A percentile compares a stretch with the other conserved stretches of the same genome.
phyloP scores from a whole-genome alignment of 2,113 vertebrate genomes.

The Malurus melanocephalus region DNA sequence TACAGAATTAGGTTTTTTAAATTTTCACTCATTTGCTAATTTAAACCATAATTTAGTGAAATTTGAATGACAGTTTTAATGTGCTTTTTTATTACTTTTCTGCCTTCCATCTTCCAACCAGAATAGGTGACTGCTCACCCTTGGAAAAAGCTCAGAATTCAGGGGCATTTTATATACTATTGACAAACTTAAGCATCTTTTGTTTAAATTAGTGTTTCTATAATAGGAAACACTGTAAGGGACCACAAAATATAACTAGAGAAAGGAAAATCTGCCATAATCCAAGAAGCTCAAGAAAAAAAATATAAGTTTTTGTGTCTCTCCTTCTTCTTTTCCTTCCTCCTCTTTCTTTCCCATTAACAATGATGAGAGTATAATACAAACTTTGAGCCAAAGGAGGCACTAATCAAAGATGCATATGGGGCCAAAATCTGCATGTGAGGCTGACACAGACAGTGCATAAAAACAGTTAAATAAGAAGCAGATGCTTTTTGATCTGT shows the following conservation, averaged over 20 bases:
- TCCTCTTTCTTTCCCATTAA: background rate
- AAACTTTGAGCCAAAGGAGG: background rate
- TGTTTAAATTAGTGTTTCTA: background rate
- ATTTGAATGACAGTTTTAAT: background rate
- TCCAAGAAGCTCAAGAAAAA: background rate
- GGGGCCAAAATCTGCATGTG: background rate
- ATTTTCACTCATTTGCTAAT: background rate
- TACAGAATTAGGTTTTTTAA: background rate
- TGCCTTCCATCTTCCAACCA: background rate
- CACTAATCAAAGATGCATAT: background rate
- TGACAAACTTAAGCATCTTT: background rate
- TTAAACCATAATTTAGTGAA: background rate
- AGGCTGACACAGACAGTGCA: background rate
- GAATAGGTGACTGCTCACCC: background rate
- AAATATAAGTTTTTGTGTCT: background rate
- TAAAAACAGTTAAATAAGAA: background rate
- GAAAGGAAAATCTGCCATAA: background rate
- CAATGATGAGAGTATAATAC: background rate
- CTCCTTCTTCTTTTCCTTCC: background rate
- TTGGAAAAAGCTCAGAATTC: background rate
- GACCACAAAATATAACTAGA: background rate
- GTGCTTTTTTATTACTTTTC: background rate
- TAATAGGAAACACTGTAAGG: background rate
- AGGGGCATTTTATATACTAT: background rate
- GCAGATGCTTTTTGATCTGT: background rate